phyloP scores from a whole-genome alignment of 2,888 invertebrate species.

The Bedellia somnulentella region DNA sequence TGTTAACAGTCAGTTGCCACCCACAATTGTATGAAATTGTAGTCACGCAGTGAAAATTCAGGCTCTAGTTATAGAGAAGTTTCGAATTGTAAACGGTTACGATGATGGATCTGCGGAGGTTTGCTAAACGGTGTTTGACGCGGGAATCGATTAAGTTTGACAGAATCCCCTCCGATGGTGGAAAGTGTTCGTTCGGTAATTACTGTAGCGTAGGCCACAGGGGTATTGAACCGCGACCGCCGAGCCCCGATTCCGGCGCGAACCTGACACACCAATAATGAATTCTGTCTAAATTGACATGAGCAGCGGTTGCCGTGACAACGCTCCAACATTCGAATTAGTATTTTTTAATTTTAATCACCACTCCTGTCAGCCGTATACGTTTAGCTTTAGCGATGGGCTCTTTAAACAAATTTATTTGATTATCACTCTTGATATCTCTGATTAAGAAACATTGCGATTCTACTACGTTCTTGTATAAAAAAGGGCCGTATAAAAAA shows the following conservation, averaged over 20 bases:
- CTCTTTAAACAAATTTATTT: too few relatives aligned
- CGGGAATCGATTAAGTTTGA: slow-evolving; percentile 48
- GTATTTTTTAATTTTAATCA: slow-evolving; percentile 28
- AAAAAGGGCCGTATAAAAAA: too few relatives aligned
- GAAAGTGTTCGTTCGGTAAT: slow-evolving; percentile 33
- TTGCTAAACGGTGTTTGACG: slow-evolving; percentile 26
- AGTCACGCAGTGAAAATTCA: slow-evolving; percentile 22
- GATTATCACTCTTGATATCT: too few relatives aligned
- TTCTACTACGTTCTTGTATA: too few relatives aligned
- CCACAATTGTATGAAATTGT: slow-evolving; percentile 18
- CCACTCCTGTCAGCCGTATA: slow-evolving; percentile 10
- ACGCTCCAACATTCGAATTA: slow-evolving; percentile 22
- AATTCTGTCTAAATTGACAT: slow-evolving; percentile 43
- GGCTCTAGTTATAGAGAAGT: slow-evolving; percentile 23
- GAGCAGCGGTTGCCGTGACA: slow-evolving; percentile 16
- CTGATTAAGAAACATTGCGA: too few relatives aligned
- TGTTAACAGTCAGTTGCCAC: slow-evolving; percentile 16
- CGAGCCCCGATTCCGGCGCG: slow-evolving; percentile 9
- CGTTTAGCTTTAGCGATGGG: too few relatives aligned
- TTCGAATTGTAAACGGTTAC: slow-evolving; percentile 25
- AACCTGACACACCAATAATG: slow-evolving; percentile 40
- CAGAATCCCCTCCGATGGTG: slow-evolving; percentile 38
- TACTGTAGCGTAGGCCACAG: slow-evolving; percentile 21
- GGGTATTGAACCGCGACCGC: slow-evolving; percentile 22
- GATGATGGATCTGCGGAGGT: slow-evolving; percentile 27